phyloP scores from a whole-genome alignment of 2,797 vertebrate species.

The Lithobates sylvaticus region DNA sequence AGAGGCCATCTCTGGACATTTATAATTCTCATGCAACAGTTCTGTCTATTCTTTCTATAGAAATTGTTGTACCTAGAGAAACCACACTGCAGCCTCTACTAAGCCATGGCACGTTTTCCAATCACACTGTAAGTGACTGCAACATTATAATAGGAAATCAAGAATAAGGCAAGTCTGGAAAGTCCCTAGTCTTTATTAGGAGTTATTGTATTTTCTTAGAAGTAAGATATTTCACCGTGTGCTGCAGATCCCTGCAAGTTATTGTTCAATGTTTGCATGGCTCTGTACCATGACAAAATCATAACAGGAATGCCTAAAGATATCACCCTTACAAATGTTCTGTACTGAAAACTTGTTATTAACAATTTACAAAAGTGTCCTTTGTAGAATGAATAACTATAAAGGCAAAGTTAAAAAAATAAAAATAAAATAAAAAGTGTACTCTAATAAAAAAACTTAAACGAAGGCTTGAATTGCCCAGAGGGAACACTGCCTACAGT shows the following conservation, averaged over 20 bases:
- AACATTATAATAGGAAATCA: neutral
- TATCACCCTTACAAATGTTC: neutral
- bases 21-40: no score
- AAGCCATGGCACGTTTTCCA: no score
- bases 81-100: no score
- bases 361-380: neutral
- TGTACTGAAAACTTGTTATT: neutral
- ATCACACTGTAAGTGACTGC: no score
- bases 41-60: no score
- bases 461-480: no score
- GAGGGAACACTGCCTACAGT: no score
- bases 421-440: no score
- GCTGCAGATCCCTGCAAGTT: neutral
- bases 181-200: neutral
- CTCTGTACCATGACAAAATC: neutral
- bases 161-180: neutral
- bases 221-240: neutral
- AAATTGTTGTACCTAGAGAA: no score
- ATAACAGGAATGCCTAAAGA: neutral
- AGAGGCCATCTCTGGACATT: no score
- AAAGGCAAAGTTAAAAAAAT: no score
- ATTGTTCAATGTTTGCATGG: constrained; percentile 20
- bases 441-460: no score
- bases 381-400: neutral
- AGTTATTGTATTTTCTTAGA: constrained; percentile 17